A percentile compares a stretch with the other conserved stretches of the same genome.
Conservation (phyloP, 2,113 vertebrate genomes). For the Glaucidium brasilianum region DNA sequence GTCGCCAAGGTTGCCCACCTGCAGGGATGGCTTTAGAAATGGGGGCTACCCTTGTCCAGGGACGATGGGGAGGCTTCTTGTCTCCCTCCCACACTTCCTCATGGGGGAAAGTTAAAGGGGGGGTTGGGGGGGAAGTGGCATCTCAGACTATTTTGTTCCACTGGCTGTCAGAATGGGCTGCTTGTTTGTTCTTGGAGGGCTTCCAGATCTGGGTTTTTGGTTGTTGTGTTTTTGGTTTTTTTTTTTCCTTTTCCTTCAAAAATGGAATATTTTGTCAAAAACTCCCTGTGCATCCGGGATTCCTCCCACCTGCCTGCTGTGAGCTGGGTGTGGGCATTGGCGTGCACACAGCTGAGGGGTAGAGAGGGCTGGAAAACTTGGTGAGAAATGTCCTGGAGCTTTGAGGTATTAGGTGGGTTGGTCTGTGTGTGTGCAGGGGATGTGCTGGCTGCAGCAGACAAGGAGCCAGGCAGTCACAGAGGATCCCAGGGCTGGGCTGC, state of each 20-base stretch:
- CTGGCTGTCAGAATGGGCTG: neutral
- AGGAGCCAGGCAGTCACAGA: neutral
- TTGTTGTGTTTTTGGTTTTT: no score
- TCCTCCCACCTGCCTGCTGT: neutral
- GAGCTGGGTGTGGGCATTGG: neutral
- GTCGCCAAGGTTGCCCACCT: neutral
- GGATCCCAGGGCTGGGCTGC: neutral
- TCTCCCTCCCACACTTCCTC: neutral
- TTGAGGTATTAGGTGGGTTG: fast-evolving
- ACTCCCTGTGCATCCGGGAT: neutral
- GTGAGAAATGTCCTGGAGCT: neutral
- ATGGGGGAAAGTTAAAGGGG: neutral
- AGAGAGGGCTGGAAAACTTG: neutral
- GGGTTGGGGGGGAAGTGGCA: neutral
- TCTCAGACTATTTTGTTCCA: neutral
- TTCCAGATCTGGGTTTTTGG: no score
- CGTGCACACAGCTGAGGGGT: fast-evolving
- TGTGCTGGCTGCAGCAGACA: neutral
- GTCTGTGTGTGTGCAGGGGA: neutral
- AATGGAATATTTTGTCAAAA: neutral
- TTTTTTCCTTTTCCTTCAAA: neutral
- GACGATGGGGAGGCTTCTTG: neutral
- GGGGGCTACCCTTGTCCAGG: fast-evolving
- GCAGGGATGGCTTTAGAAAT: neutral
- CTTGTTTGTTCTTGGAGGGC: constrained; percentile 7